Evolutionary conservation across 2,888 invertebrate species (phyloP), one percentile per base, ranked within the genome.

Genomic region (Acrobasis repandana): DNA sequence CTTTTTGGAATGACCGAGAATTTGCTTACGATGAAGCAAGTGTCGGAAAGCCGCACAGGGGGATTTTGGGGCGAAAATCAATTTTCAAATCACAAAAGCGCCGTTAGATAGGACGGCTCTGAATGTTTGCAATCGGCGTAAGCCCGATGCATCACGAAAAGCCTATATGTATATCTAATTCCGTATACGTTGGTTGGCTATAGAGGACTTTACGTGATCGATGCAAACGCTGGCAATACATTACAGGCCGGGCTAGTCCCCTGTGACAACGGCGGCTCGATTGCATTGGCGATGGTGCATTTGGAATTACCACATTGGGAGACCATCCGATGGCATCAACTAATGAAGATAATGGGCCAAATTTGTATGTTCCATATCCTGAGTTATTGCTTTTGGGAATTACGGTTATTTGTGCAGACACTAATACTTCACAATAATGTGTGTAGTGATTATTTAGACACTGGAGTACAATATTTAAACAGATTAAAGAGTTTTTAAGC

Each of bases 231-330:
- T 34, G 20, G 36, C 74, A 76, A 83, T 84, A 83, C 77, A 81
- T 86, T 83, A 83, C 77, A 70, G 64, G 65, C 71, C 60, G 65
- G 66, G 58, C 64, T 69, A 65, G 65, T 76, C 79, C 75, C 75
- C 67, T 69, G 79, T 72, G 85, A 79, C 78, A 68, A 69, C 68
- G 70, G 67, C 70, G 70, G 76, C 67, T 76, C 79, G 75, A 80
- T 82, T 79, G 83, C 80, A 81, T 75, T 69, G 77, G 80, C 78
- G 71, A 69, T 71, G 68, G 69, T 72, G 82, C 83, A 83, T 85
- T 75, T 80, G 70, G 73, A 85, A 86, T 80, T 79, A 76, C 75
- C 74, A 69, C 65, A 61, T 68, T 61, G 73, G 76, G 72, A 76
- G 66, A 63, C 67, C 65, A 65, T 69, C 68, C 67, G 69, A 70